Evolutionary conservation across 2,113 vertebrate species (phyloP).

Genomic region (Macaca fascicularis): DNA sequence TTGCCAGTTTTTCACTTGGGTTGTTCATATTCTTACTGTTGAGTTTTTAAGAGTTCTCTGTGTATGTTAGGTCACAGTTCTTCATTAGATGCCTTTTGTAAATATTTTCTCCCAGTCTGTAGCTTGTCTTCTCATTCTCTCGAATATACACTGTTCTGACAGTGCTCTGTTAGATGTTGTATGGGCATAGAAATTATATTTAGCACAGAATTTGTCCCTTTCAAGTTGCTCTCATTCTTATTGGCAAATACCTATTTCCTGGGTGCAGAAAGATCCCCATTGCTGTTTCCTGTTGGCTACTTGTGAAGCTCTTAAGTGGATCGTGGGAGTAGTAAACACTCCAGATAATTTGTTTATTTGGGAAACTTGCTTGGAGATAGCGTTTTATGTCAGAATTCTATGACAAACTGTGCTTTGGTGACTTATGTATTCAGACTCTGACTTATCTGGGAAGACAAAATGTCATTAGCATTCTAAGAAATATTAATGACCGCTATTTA

Average conservation of each 20-base stretch:
- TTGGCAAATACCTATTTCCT: background rate
- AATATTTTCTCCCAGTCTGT: background rate
- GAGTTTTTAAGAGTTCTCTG: conserved; percentile 35
- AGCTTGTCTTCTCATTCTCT: background rate
- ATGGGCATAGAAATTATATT: background rate
- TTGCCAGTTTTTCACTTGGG: background rate
- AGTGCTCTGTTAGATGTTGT: background rate
- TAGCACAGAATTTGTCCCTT: background rate
- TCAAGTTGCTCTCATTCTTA: background rate
- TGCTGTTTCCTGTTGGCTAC: background rate
- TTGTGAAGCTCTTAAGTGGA: background rate
- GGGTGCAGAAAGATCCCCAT: background rate
- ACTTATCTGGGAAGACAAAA: conserved; percentile 11
- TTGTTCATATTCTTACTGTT: background rate
- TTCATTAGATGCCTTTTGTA: background rate
- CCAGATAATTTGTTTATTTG: conserved; percentile 1
- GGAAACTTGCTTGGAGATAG: background rate
- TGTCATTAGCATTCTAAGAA: background rate
- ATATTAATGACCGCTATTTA: background rate
- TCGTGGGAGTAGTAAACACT: background rate
- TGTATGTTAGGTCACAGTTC: background rate
- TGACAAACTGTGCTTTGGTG: background rate
- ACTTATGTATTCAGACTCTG: background rate
- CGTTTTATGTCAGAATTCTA: background rate
- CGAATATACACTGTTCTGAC: background rate